These are phyloP conservation scores for Sinotaia quadrata DNA, from an alignment of 2,888 invertebrate species.

Conservation along the genomic window DNA sequence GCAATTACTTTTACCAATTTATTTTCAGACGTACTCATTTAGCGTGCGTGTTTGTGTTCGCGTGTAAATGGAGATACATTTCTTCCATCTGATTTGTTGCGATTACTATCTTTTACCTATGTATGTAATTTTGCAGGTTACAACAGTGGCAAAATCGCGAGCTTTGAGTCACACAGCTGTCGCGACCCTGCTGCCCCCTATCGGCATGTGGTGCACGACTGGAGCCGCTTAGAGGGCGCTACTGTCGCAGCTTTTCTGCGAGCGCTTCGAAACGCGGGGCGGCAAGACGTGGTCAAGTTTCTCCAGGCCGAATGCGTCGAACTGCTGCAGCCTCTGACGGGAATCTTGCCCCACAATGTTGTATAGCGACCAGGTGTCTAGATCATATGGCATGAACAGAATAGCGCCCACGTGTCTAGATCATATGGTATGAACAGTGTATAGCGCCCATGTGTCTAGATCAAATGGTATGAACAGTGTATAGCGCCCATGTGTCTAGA, in stretches of 20 bases:
- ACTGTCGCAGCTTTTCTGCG: slow-evolving; percentile 53
- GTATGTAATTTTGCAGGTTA: slow-evolving; percentile 51
- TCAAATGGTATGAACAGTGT: too few relatives aligned
- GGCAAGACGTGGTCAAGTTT: slow-evolving; percentile 46
- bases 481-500: too few relatives aligned
- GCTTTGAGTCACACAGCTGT: slow-evolving; percentile 41
- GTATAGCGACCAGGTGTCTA: slow-evolving; percentile 24
- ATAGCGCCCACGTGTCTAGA: not conserved
- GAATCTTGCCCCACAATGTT: slow-evolving; percentile 14
- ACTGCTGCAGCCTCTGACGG: slow-evolving; percentile 15
- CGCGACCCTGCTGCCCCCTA: slow-evolving; percentile 40
- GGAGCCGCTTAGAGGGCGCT: slow-evolving; percentile 50
- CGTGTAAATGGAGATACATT: too few relatives aligned
- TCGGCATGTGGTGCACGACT: slow-evolving; percentile 52
- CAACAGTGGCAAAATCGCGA: slow-evolving; percentile 44
- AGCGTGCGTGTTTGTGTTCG: too few relatives aligned
- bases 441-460: too few relatives aligned
- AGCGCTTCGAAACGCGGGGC: slow-evolving; percentile 52
- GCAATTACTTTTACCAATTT: too few relatives aligned
- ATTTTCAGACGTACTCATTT: too few relatives aligned
- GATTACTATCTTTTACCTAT: too few relatives aligned
- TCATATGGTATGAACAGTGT: too few relatives aligned
- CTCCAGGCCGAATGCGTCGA: slow-evolving; percentile 12
- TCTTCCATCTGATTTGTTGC: too few relatives aligned
- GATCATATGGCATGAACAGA: not conserved